These are phyloP conservation scores for Aricia agestis DNA, from an alignment of 1,140 invertebrate species.

Conservation along the genomic window DNA sequence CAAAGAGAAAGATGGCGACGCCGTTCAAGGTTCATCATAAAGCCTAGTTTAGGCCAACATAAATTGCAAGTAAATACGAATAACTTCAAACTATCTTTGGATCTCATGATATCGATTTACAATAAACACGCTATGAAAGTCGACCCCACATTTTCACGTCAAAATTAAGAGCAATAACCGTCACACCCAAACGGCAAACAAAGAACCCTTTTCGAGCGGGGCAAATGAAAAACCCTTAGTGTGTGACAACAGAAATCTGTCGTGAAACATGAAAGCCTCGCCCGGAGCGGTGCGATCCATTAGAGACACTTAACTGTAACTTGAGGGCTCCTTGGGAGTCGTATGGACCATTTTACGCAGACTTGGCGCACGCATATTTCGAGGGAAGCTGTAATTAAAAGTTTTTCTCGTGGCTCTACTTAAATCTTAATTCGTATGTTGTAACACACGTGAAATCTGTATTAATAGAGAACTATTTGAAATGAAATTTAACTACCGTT, in stretches of 20 bases:
- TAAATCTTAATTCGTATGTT: background rate
- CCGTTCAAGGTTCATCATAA: too few species aligned
- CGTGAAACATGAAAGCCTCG: constrained; percentile 61
- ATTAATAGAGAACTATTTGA: too few species aligned
- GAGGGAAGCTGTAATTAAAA: constrained; percentile 15
- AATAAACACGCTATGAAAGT: background rate
- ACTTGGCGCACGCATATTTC: constrained; percentile 29
- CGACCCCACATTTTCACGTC: background rate
- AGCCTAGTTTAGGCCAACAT: too few species aligned
- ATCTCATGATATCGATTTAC: background rate
- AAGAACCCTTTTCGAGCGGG: constrained; percentile 38
- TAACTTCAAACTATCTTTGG: too few species aligned
- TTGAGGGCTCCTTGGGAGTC: constrained; percentile 49
- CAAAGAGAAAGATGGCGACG: too few species aligned
- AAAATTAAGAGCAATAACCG: constrained; percentile 16
- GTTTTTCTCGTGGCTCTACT: background rate
- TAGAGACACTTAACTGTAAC: constrained; percentile 67
- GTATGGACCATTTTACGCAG: constrained; percentile 37
- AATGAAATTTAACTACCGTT: too few species aligned
- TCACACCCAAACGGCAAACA: constrained; percentile 34
- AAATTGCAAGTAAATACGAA: too few species aligned
- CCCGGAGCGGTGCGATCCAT: constrained; percentile 58
- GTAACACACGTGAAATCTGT: too few species aligned
- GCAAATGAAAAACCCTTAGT: constrained; percentile 61
- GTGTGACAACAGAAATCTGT: constrained; percentile 62